A percentile compares a stretch with the other conserved stretches of the same genome.
Conservation (phyloP, 92 coral and sea anemone genomes). For the Epizoanthus rinbou region DNA sequence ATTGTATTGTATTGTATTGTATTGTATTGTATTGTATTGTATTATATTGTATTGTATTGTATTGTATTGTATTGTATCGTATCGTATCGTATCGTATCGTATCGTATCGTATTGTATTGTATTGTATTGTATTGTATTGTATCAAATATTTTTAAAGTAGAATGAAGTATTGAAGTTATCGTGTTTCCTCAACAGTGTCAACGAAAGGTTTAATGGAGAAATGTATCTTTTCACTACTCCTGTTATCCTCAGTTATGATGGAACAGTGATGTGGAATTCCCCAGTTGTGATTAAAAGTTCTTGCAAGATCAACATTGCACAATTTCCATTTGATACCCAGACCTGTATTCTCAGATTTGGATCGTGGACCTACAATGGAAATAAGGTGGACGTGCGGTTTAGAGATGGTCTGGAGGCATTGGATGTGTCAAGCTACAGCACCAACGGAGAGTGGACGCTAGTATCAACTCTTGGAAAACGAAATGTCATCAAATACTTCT, state of each 20-base stretch:
- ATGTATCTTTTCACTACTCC: conserved; percentile 79
- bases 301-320: conserved; percentile 72
- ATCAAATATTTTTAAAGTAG: too few relatives aligned
- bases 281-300: conserved; percentile 64
- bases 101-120: too few relatives aligned
- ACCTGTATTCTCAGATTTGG: conserved; percentile 70
- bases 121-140: too few relatives aligned
- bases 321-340: conserved; percentile 87
- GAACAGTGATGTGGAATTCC: conserved; percentile 70
- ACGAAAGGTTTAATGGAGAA: conserved; percentile 74
- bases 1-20: too few relatives aligned
- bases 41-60: too few relatives aligned
- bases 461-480: conserved; percentile 58
- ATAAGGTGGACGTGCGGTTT: conserved; percentile 61
- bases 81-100: too few relatives aligned
- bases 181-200: conserved; percentile 51
- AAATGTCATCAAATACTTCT: conserved; percentile 59
- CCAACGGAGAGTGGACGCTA: conserved; percentile 76
- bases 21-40: too few relatives aligned
- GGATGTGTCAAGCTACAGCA: conserved; percentile 50
- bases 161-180: too few relatives aligned
- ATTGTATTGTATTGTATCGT: too few relatives aligned
- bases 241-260: conserved; percentile 59
- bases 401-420: conserved; percentile 29
- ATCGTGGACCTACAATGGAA: conserved; percentile 73